These are phyloP conservation scores for Didymodactylos carnosus DNA, from an alignment of 2,888 invertebrate species.

Conservation along the genomic window DNA sequence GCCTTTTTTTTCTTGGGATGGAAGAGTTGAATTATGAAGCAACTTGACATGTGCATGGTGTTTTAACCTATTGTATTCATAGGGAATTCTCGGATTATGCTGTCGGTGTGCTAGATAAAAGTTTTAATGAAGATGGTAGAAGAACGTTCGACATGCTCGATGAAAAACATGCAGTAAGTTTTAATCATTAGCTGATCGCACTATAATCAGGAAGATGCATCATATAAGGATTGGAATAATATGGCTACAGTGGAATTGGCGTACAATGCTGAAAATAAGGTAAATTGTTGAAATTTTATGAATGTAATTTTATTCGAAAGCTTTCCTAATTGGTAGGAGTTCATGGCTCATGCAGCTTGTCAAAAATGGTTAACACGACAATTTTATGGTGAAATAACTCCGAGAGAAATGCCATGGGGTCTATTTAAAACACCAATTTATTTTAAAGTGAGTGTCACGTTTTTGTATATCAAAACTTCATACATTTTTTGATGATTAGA, in stretches of 20 bases:
- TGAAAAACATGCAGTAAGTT: slow-evolving; percentile 23
- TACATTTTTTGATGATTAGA: slow-evolving; percentile 17
- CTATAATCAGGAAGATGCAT: too few species aligned
- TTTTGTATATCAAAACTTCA: neutral
- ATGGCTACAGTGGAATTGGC: slow-evolving; percentile 33
- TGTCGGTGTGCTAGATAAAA: slow-evolving; percentile 27
- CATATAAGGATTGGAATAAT: slow-evolving; percentile 29
- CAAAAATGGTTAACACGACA: slow-evolving; percentile 37
- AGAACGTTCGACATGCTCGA: slow-evolving; percentile 28
- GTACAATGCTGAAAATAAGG: slow-evolving; percentile 28
- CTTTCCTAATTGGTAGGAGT: too few species aligned
- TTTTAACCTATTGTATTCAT: too few species aligned
- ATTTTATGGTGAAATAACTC: slow-evolving; percentile 30
- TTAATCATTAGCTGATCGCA: too few species aligned
- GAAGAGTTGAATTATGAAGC: too few species aligned
- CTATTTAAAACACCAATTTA: slow-evolving; percentile 25
- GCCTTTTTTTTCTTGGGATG: too few species aligned
- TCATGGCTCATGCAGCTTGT: slow-evolving; percentile 38
- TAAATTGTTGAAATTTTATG: too few species aligned
- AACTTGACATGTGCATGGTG: too few species aligned
- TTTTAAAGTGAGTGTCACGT: slow-evolving; percentile 23
- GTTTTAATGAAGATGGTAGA: slow-evolving; percentile 17
- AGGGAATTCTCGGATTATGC: slow-evolving; percentile 31
- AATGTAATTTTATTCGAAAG: too few species aligned
- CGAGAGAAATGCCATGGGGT: slow-evolving; percentile 29